Conservation (phyloP, 2,888 invertebrate genomes). For the Branchipolynoe longqiensis region DNA sequence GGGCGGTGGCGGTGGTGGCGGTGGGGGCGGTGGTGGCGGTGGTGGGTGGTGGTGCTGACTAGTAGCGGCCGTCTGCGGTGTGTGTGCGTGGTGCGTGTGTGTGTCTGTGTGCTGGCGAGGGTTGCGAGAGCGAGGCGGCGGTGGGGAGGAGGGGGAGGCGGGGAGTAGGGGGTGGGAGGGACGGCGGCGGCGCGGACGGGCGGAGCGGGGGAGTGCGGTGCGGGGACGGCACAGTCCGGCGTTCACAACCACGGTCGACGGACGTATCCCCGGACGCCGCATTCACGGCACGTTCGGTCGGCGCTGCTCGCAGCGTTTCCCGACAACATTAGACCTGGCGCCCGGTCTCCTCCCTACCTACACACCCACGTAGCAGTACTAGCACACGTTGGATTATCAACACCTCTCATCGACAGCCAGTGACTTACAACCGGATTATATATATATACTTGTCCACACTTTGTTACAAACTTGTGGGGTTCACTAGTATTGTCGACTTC, state of each 20-base stretch:
- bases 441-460: no score
- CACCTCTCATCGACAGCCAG: no score
- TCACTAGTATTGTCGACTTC: no score
- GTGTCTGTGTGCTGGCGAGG: no score
- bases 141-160: neutral
- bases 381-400: neutral
- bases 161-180: neutral
- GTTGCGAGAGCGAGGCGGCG: neutral
- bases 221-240: conserved; percentile 16
- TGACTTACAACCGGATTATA: no score
- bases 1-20: neutral
- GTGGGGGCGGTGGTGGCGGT: conserved; percentile 2
- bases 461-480: no score
- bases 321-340: conserved; percentile 2
- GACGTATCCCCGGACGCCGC: conserved; percentile 12
- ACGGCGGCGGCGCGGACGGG: no score
- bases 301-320: conserved; percentile 1
- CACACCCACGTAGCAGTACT: neutral
- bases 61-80: neutral
- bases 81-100: no score
- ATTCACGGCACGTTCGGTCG: neutral
- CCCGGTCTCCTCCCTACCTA: neutral
- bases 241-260: neutral
- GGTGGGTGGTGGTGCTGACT: neutral
- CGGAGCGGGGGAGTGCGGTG: neutral